Evolutionary conservation across 2,113 vertebrate genomes (phyloP).

Genomic region (Nematolebias whitei): DNA sequence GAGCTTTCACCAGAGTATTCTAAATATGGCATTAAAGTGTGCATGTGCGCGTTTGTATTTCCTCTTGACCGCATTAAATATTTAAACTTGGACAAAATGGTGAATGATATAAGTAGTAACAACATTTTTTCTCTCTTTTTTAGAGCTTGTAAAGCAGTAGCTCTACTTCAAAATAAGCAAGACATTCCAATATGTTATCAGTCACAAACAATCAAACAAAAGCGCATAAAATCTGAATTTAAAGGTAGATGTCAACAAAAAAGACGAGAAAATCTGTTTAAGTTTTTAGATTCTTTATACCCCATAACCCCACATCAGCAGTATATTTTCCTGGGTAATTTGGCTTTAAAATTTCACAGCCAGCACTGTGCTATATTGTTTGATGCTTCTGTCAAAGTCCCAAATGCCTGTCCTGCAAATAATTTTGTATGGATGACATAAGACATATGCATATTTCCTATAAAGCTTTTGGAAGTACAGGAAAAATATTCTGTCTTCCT

Average conservation of each 20-base stretch:
- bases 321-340: neutral
- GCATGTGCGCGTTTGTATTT: neutral
- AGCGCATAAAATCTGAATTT: too few species aligned
- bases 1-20: neutral
- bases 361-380: neutral
- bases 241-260: too few species aligned
- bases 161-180: too few species aligned
- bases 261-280: too few species aligned
- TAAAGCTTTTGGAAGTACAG: neutral
- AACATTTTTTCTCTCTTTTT: neutral
- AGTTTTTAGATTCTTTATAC: neutral
- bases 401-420: neutral
- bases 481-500: neutral
- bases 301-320: neutral
- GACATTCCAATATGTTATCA: too few species aligned
- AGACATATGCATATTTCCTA: neutral
- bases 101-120: neutral
- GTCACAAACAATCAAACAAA: too few species aligned
- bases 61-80: too few species aligned
- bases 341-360: neutral
- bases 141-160: neutral
- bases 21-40: conserved; percentile 1
- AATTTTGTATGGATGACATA: neutral
- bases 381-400: neutral
- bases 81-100: too few species aligned